Base-by-base conservation (phyloP, 2,888 invertebrate genomes). In the Drosophila limbata region DNA sequence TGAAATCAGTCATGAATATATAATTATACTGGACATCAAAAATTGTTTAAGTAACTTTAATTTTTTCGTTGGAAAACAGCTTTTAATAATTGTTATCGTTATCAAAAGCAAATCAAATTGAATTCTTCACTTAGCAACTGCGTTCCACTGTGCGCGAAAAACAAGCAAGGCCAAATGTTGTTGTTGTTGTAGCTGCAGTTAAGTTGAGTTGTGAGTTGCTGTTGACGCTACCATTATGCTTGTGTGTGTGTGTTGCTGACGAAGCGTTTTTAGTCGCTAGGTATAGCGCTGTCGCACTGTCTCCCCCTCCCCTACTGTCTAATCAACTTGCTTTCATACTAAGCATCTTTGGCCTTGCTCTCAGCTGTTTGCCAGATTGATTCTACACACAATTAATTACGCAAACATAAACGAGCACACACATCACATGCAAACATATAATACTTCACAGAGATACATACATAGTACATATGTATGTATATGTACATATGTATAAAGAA, bases 291-390 rank as follows among this genome's bases (percentile, higher is more conserved):
- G 31, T 35, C 40, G 31, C 33, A 13, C 62, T 45, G 15, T 35
- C 25, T 5, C 5, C 1, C 21, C 37, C 31, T 4, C 21, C 50
- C 35, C 11, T n/a, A 2, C 17, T 31, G 3, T n/a, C 10, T 33
- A 15, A 15, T n/a, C 9, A 28, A 15, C 31, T 15, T 53, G n/a
- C 13, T 42, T 33, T 13, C 10, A 25, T 39, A 52, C 19, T 19
- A 35, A 39, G 21, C 42, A 19, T 19, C 13, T 40, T 8, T 61
- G 78, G 59, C 78, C 75, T 76, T 77, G 77, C 9, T 69, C 60
- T 69, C 73, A 73, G 77, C 68, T 72, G 59, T 44, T 55, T 59
- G 62, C 69, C 72, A 75, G 50, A 59, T 72, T 70, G 57, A 45
- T 52, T 70, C 21, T 59, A 51, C 57, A 47, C 61, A 45, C 50